phyloP scores from a whole-genome alignment of 2,797 vertebrate genomes.

The Myripristis jacobus region DNA sequence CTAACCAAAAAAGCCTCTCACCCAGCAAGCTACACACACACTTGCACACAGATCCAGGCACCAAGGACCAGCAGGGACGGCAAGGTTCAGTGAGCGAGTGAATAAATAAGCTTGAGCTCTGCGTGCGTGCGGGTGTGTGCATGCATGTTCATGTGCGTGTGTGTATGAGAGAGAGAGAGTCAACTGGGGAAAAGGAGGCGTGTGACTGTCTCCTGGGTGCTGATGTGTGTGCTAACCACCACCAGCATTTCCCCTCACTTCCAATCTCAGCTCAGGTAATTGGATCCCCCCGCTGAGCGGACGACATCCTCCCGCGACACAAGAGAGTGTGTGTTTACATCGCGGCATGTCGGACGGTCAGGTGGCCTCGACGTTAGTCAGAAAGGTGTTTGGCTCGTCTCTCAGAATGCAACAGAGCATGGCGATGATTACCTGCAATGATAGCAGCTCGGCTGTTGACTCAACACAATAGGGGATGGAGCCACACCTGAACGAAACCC shows the following conservation, averaged over 20 bases:
- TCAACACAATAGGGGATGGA: slow-evolving; percentile 46
- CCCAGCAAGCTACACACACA: slow-evolving; percentile 2
- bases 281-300: slow-evolving; percentile 54
- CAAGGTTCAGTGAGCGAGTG: slow-evolving; percentile 61
- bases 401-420: slow-evolving; percentile 52
- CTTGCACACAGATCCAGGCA: slow-evolving; percentile 4
- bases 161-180: slow-evolving; percentile 3
- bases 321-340: slow-evolving; percentile 63
- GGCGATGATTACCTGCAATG: slow-evolving; percentile 71
- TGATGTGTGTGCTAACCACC: slow-evolving; percentile 62
- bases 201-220: slow-evolving; percentile 58
- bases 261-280: slow-evolving; percentile 67
- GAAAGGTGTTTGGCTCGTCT: slow-evolving; percentile 42
- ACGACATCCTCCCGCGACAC: slow-evolving; percentile 42
- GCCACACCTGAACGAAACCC: slow-evolving; percentile 2
- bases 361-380: slow-evolving; percentile 42
- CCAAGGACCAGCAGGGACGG: slow-evolving; percentile 41
- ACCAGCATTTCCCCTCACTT: slow-evolving; percentile 53
- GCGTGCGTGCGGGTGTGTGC: slow-evolving; percentile 24
- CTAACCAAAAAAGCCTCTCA: slow-evolving; percentile 9
- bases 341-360: slow-evolving; percentile 51
- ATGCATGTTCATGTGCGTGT: background rate
- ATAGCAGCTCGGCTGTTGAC: slow-evolving; percentile 59
- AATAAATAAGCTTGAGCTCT: slow-evolving; percentile 59
- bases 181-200: slow-evolving; percentile 4